Evolutionary conservation across 2,113 vertebrate genomes (phyloP), one percentile per base, ranked within the genome.

Genomic region (Butorides virescens): DNA sequence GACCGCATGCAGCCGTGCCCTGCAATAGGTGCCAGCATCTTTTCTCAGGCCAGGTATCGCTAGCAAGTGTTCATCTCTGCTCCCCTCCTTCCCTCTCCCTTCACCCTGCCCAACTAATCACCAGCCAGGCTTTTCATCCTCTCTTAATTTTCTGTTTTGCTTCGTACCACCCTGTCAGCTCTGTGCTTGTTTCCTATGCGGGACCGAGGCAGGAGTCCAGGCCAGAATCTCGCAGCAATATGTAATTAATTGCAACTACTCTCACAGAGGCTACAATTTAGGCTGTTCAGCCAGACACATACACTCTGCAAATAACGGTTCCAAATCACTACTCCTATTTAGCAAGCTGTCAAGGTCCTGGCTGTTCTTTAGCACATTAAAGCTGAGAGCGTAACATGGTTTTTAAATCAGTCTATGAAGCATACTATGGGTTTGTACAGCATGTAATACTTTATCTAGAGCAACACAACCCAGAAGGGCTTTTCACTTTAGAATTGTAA

Each of bases 291-390:
- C 52, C 92, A 96, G 39, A 82, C 52, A 84, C 36, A 91, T 17
- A 39, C 58, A 58, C 79, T 66, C 53, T 65, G 71, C 62, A 86
- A 56, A 70, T 15, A 91, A 71, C 30, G 2, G 53, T 26, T 96
- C 75, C 95, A 88, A 76, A 90, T 47, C 93, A 9, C 74, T 27
- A 19, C 83, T 78, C 83, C 87, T 77, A 67, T 55, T 80, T 88
- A 81, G 94, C 73, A 49, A 87, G 67, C 71, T 93, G 73, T 49
- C 94, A 92, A 79, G 53, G 62, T n/a, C 70, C 85, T 94, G 94
- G 68, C 63, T 84, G 79, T 49, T 88, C 91, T 49, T 46, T 13
- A 83, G 94, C 92, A 90, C 36, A 3, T 23, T 22, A 63, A 52
- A 61, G 79, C 95, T 56, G 86, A 79, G 76, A 86, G 89, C 11